phyloP scores from a whole-genome alignment of 2,797 vertebrate species.

The Enteromius argenteus region DNA sequence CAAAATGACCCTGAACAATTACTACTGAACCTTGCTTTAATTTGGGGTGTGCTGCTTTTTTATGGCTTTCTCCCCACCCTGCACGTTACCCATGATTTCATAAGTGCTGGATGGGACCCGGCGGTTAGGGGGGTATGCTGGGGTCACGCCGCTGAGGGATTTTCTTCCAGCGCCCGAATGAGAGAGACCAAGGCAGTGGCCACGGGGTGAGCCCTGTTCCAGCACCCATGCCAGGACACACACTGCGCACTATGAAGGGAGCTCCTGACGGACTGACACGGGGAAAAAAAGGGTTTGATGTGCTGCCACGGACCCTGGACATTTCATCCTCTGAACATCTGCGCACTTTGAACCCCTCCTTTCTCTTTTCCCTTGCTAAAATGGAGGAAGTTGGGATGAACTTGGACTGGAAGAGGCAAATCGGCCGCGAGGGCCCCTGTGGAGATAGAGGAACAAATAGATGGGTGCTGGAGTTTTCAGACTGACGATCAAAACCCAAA shows the following conservation, averaged over 20 bases:
- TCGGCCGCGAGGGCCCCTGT: neutral
- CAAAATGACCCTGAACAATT: conserved; percentile 39
- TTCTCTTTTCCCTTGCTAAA: conserved; percentile 21
- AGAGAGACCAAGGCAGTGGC: conserved; percentile 29
- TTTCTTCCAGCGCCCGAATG: conserved; percentile 36
- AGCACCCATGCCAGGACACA: conserved; percentile 57
- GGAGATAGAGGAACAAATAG: neutral
- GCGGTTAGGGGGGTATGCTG: conserved; percentile 34
- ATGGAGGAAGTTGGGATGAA: neutral
- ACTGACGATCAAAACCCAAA: neutral
- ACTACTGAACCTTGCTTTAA: conserved; percentile 26
- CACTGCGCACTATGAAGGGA: conserved; percentile 51
- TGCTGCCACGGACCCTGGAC: conserved; percentile 46
- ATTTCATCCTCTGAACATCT: conserved; percentile 53
- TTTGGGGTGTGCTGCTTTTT: conserved; percentile 52
- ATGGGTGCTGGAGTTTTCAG: neutral
- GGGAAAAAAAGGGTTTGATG: conserved; percentile 41
- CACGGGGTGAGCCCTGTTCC: conserved; percentile 58
- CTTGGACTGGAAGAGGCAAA: neutral
- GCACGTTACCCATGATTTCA: conserved; percentile 37
- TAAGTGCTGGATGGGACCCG: conserved; percentile 39
- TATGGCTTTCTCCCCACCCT: conserved; percentile 29
- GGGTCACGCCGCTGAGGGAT: conserved; percentile 43
- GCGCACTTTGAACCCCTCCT: conserved; percentile 31
- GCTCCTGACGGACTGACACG: conserved; percentile 23